These are phyloP conservation scores for Mystacornis crossleyi DNA, from an alignment of 2,113 vertebrate species.

Conservation along the genomic window DNA sequence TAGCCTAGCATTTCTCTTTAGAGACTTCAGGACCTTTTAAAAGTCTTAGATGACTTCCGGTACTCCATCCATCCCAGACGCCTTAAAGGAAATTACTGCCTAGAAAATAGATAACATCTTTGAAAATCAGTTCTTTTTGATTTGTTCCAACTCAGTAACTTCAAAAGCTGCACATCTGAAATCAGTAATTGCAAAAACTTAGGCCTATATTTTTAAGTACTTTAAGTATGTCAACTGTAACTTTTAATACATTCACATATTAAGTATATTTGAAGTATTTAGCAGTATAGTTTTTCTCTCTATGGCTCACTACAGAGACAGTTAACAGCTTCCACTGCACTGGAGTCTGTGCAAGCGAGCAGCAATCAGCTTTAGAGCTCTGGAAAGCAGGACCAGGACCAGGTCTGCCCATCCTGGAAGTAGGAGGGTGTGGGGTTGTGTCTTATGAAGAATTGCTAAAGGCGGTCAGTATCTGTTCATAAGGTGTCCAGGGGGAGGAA, in stretches of 20 bases:
- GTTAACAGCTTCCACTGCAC: not conserved
- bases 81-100: not conserved
- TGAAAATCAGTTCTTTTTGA: not conserved
- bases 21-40: not conserved
- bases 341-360: not conserved
- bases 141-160: not conserved
- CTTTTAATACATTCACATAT: not conserved
- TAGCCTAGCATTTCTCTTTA: not conserved
- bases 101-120: not conserved
- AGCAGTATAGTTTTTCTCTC: not conserved
- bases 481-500: not conserved
- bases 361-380: not conserved
- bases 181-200: not conserved
- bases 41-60: not conserved
- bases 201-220: not conserved
- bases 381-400: not conserved
- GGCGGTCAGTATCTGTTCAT: fast-evolving
- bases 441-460: not conserved
- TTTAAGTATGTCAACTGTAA: not conserved
- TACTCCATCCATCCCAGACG: not conserved
- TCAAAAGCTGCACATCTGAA: not conserved
- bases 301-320: not conserved
- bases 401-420: not conserved
- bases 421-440: not conserved
- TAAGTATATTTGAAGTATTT: not conserved